Conservation (phyloP, 2,797 vertebrate genomes). For the Lerista edwardsae region DNA sequence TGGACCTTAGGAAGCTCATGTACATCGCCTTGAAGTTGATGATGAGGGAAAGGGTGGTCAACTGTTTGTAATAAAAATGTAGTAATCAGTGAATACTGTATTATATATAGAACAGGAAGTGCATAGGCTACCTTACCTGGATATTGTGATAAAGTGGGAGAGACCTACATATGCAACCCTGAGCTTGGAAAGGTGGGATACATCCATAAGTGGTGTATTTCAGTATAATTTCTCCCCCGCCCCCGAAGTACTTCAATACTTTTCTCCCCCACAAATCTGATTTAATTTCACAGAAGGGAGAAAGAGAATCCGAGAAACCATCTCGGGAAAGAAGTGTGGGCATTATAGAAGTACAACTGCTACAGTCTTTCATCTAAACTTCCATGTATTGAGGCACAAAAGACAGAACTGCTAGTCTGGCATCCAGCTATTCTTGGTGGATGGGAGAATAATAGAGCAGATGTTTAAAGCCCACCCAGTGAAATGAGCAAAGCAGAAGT, state of each 20-base stretch:
- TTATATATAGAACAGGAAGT: too few relatives aligned
- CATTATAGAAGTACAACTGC: neutral
- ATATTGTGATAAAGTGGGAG: neutral
- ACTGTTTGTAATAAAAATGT: too few relatives aligned
- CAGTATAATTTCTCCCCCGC: too few relatives aligned
- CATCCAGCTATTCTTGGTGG: constrained; percentile 17
- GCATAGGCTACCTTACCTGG: neutral
- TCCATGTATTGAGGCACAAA: neutral
- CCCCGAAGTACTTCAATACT: neutral
- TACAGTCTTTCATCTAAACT: neutral
- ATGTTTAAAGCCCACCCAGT: constrained; percentile 4
- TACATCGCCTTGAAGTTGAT: too few relatives aligned
- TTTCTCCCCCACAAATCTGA: neutral
- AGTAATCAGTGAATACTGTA: too few relatives aligned
- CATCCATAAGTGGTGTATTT: too few relatives aligned
- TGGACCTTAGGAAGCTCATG: too few relatives aligned
- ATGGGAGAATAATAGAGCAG: constrained; percentile 23
- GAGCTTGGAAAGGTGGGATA: neutral
- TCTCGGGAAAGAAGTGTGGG: neutral
- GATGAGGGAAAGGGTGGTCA: too few relatives aligned
- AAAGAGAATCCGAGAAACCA: neutral
- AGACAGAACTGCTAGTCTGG: neutral
- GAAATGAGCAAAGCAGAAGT: neutral
- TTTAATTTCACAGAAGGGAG: neutral
- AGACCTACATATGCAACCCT: neutral